Conservation (phyloP, 2,797 vertebrate genomes). For the Centropyge bicolor region DNA sequence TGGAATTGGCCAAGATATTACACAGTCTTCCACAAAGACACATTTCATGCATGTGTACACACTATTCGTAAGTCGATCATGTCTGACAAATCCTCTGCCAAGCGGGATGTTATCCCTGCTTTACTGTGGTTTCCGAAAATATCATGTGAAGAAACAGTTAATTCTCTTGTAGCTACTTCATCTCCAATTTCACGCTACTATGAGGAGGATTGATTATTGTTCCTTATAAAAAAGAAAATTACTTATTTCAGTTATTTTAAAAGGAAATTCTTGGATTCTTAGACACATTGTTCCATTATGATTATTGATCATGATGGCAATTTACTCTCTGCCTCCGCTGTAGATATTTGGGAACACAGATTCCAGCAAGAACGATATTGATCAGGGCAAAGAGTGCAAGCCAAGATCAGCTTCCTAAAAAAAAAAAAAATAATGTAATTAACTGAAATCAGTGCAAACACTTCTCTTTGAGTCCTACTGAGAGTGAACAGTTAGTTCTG, state of each 20-base stretch:
- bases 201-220: slow-evolving; percentile 7
- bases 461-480: background rate
- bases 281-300: slow-evolving; percentile 11
- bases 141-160: background rate
- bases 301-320: slow-evolving; percentile 37
- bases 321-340: slow-evolving; percentile 1
- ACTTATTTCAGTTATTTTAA: background rate
- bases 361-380: slow-evolving; percentile 6
- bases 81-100: slow-evolving; percentile 19
- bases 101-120: background rate
- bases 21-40: slow-evolving; percentile 51
- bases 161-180: slow-evolving; percentile 9
- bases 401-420: background rate
- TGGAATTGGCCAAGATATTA: slow-evolving; percentile 25
- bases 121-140: slow-evolving; percentile 3
- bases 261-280: background rate
- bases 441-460: background rate
- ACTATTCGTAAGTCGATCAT: slow-evolving; percentile 23
- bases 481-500: background rate
- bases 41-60: slow-evolving; percentile 60
- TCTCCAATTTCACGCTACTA: slow-evolving; percentile 19
- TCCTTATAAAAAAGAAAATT: slow-evolving; percentile 6
- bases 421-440: background rate
- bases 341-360: slow-evolving; percentile 13
- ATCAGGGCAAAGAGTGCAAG: background rate